Conservation (phyloP, 1,140 invertebrate species). For the Melanaphis sacchari region DNA sequence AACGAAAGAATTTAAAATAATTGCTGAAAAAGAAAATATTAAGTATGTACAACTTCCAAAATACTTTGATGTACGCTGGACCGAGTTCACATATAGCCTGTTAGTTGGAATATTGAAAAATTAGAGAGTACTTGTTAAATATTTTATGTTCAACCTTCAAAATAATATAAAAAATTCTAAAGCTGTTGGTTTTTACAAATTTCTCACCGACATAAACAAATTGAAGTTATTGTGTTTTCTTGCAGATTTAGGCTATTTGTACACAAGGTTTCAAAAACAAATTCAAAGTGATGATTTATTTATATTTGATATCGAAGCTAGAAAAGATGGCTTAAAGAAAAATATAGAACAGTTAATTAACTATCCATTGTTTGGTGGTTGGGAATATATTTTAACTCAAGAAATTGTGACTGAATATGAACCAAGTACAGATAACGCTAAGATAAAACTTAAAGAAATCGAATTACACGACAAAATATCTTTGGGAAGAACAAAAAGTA, state of each 20-base stretch:
- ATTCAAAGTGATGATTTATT: conserved; percentile 4
- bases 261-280: not conserved
- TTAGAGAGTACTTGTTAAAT: not conserved
- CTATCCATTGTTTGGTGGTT: not conserved
- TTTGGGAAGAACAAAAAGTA: conserved; percentile 2
- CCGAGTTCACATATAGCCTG: not conserved
- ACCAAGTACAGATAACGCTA: conserved; percentile 6
- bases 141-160: not conserved
- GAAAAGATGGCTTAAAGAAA: conserved; percentile 9
- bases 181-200: not conserved
- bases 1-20: conserved; percentile 1
- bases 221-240: not conserved
- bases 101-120: not conserved
- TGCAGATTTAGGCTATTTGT: not conserved
- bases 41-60: not conserved
- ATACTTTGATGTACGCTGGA: not conserved
- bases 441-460: not conserved
- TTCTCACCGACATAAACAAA: not conserved
- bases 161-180: not conserved
- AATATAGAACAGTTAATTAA: conserved; percentile 16
- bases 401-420: conserved; percentile 8
- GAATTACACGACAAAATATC: not conserved
- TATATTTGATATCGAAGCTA: not conserved
- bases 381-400: conserved; percentile 8
- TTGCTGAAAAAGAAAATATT: not conserved